Conservation (phyloP, 2,888 invertebrate genomes). For the Ornithoptera priamus region DNA sequence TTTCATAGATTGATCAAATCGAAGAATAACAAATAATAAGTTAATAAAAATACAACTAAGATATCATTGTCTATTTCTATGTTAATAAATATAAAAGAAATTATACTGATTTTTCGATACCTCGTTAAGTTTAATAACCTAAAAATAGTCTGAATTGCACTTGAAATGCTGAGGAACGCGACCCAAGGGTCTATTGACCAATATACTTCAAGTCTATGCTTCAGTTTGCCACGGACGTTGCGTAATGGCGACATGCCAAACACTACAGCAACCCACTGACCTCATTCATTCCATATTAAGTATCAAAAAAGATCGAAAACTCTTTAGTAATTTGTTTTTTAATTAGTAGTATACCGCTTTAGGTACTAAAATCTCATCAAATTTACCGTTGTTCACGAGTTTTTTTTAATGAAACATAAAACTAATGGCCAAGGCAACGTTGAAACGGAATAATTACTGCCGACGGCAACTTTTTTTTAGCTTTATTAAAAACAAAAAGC, state of each 20-base stretch:
- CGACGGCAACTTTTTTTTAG: conserved; percentile 18
- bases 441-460: conserved; percentile 9
- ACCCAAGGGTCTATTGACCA: conserved; percentile 10
- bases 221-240: conserved; percentile 3
- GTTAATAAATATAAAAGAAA: too few species aligned
- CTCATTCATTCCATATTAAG: conserved; percentile 8
- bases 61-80: too few species aligned
- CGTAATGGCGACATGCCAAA: conserved; percentile 23
- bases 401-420: conserved; percentile 3
- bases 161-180: conserved; percentile 1
- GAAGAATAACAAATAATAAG: too few species aligned
- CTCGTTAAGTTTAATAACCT: not conserved
- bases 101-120: not conserved
- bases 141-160: conserved; percentile 5
- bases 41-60: too few species aligned
- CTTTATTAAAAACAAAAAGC: conserved; percentile 15
- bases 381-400: conserved; percentile 9
- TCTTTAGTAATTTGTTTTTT: not conserved
- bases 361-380: conserved; percentile 14
- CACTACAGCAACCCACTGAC: conserved; percentile 13
- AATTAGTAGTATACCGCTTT: not conserved
- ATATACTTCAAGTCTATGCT: conserved; percentile 10
- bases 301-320: too few species aligned
- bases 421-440: not conserved
- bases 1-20: too few species aligned